A percentile compares a stretch with the other conserved stretches of the same genome.
These are phyloP conservation scores for Chiloscyllium punctatum DNA, from an alignment of 2,797 vertebrate genomes.

Conservation along the genomic window DNA sequence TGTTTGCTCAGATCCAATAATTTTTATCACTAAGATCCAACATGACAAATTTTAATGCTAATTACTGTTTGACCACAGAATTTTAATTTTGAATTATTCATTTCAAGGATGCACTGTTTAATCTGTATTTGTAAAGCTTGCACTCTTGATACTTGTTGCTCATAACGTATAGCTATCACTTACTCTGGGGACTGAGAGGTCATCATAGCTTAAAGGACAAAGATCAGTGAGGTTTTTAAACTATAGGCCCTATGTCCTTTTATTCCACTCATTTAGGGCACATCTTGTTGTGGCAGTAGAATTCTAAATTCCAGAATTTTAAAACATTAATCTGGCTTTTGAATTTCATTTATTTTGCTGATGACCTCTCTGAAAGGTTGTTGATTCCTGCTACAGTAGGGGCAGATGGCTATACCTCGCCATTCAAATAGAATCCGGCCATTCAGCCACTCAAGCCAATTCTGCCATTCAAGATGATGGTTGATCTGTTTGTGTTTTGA, in stretches of 20 bases:
- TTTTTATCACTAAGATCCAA: background rate
- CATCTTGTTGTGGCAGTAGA: no score
- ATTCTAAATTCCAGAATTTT: background rate
- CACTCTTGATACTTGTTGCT: background rate
- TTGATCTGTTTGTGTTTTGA: no score
- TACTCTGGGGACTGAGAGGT: background rate
- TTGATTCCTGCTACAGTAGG: no score
- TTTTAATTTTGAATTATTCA: background rate
- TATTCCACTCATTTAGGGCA: background rate
- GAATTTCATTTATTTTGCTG: background rate
- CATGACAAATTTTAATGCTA: background rate
- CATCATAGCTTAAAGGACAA: background rate
- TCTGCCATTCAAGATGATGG: no score
- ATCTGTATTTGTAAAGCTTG: background rate
- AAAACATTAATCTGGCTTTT: background rate
- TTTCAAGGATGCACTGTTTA: background rate
- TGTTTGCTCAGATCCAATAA: background rate
- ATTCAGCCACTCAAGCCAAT: no score
- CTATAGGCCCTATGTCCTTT: no score
- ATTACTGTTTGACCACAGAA: background rate
- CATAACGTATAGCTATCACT: background rate
- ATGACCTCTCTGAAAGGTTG: background rate
- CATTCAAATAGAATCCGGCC: background rate
- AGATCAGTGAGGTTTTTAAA: background rate
- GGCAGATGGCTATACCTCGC: background rate